Evolutionary conservation across 2,888 invertebrate species (phyloP).

Genomic region (Morinoia aosen): DNA sequence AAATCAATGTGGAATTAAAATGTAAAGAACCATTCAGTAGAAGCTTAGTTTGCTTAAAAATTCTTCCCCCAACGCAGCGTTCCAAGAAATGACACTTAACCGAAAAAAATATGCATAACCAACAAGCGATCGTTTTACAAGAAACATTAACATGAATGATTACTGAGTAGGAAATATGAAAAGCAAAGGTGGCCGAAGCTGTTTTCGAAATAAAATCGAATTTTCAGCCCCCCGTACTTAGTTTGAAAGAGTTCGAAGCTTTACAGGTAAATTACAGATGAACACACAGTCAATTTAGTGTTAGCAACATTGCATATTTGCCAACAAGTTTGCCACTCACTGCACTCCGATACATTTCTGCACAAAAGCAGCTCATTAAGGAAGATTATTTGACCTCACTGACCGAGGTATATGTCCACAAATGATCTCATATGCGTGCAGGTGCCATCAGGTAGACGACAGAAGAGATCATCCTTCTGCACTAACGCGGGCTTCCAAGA

Average conservation of each 20-base stretch:
- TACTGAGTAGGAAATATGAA: no score
- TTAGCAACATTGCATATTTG: neutral
- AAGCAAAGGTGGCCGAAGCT: neutral
- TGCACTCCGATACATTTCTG: neutral
- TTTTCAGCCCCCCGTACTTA: no score
- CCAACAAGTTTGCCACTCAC: neutral
- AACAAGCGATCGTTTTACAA: no score
- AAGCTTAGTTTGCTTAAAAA: no score
- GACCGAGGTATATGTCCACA: neutral
- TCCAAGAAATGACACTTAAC: no score
- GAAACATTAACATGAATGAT: no score
- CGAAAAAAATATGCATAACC: no score
- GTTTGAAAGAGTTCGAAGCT: neutral
- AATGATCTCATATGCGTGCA: neutral
- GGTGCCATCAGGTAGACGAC: neutral
- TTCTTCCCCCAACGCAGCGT: no score
- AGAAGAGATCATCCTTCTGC: neutral
- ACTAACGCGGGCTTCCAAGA: conserved; percentile 12
- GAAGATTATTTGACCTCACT: neutral
- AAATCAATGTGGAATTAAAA: no score
- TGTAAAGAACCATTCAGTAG: no score
- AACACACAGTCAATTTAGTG: neutral
- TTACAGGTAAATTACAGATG: neutral
- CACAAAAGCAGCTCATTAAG: neutral
- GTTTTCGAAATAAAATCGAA: neutral